Evolutionary conservation across 2,113 vertebrate genomes (phyloP), one percentile per base, ranked within the genome.

Genomic region (Dissostichus mawsoni): DNA sequence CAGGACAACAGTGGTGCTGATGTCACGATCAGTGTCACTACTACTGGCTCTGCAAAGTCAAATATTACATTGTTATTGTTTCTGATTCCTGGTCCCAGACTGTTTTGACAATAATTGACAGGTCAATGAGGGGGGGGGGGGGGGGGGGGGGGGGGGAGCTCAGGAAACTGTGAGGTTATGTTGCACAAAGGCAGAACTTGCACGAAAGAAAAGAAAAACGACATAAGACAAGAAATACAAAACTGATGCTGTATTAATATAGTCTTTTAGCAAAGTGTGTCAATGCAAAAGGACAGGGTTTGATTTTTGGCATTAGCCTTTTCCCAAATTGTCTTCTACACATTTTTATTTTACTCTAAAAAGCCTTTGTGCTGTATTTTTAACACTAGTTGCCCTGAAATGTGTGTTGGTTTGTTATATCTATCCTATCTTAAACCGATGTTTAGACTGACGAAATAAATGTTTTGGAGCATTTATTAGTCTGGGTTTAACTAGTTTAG

Each of bases 11-110:
- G 58, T 0, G 67, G 64, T 7, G 79, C 69, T 80, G 80, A 18
- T 65, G 74, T 69, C 17, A 9, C 36, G 78, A 89, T 86, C 82
- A n/a, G 78, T 16, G 45, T 59, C 67, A 11, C 74, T 8, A 10
- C 45, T 36, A 36, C 70, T n/a, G 51, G 11, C 13, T 61, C 57
- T 4, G 55, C 50, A 20, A 12, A 8, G 51, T n/a, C n/a, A 57
- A 67, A 73, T 13, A 56, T 76, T 12, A 48, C 69, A 47, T 5
- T 3, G 33, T 25, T 69, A 47, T 5, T 3, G 33, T 25, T 69
- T 68, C 55, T 50, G 57, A 65, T 48, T 68, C 59, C 55, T 18
- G n/a, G 18, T 63, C 47, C 5, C 3, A 36, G 13, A 1, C 61
- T 58, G 29, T 59, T 52, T 33, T 36, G 7, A 2, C 17, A 5